These are phyloP conservation scores for Xestoiulus laeticollis DNA, from an alignment of 2,888 invertebrate species.

Conservation along the genomic window DNA sequence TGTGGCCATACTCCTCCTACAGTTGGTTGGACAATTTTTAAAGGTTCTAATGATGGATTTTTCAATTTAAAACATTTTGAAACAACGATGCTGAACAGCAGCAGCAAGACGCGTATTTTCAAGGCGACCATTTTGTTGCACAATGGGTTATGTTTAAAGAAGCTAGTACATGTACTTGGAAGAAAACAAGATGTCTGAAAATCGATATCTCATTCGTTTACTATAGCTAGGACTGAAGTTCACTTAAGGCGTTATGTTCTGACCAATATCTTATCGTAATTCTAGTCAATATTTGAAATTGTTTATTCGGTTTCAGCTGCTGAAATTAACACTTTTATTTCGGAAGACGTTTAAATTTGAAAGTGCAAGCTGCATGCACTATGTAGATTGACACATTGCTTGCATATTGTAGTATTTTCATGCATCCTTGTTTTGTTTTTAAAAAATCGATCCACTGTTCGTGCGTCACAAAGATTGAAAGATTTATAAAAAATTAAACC, in stretches of 20 bases:
- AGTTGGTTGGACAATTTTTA: neutral
- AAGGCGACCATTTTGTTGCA: neutral
- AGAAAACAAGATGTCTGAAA: neutral
- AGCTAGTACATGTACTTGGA: neutral
- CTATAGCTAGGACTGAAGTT: neutral
- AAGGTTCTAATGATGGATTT: neutral
- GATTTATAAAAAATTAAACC: no score
- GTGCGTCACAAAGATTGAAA: neutral
- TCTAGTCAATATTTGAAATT: neutral
- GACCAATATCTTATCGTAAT: neutral
- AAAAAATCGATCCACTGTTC: neutral
- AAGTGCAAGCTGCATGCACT: no score
- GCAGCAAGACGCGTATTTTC: neutral
- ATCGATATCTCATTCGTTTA: neutral
- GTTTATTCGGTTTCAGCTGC: neutral
- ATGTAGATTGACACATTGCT: no score
- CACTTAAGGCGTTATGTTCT: neutral
- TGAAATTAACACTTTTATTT: neutral
- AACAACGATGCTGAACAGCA: neutral
- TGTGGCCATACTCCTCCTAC: conserved; percentile 75
- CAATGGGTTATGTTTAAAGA: neutral
- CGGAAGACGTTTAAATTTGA: neutral
- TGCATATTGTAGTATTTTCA: no score
- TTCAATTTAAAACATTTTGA: neutral
- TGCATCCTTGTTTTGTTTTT: neutral